Base-by-base conservation (phyloP, 2,113 vertebrate species). In the Spea multiplicata region DNA sequence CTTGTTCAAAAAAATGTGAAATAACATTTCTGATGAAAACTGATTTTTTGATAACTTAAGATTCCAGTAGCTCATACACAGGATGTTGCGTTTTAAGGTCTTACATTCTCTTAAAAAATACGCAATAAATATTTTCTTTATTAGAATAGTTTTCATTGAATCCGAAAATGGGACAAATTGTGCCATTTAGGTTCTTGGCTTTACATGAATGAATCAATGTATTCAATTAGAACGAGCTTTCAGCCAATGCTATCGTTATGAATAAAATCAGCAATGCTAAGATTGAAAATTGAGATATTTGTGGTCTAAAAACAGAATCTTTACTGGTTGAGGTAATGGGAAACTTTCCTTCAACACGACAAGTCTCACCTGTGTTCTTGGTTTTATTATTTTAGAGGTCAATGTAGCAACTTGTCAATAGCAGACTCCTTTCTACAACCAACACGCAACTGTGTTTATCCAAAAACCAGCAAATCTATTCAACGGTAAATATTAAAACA, bases 11-110 rank as follows among this genome's bases (percentile, higher is more conserved):
- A 70, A 7, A 0, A 75, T 80, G 81, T 86, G 10, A 81, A 82
- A 86, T 76, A 85, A 10, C 64, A 83, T 74, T 72, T 82, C 83
- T 78, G 76, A 81, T 87, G 76, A 81, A 83, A 79, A 74, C 12
- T 68, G 76, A 82, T 85, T 88, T 86, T 80, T 46, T 84, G 85
- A 86, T 88, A 87, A 84, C 64, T 86, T 80, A 30, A 68, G 71
- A 84, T 81, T 74, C 14, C 6, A 81, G 62, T 14, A 78, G 80
- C 83, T 85, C 80, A 53, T 17, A 66, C 57, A 57, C 70, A 79
- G 77, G 77, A 79, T 79, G 70, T 73, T 4, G n/a, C 77, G 57
- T 48, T 73, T 78, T 73, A 47, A 79, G 44, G 67, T 79, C 70
- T 66, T 67, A 73, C 77, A 73, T 66, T 79, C 44, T 47, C 62